phyloP scores from a whole-genome alignment of 2,113 vertebrate species.

The Dermatemys mawii region DNA sequence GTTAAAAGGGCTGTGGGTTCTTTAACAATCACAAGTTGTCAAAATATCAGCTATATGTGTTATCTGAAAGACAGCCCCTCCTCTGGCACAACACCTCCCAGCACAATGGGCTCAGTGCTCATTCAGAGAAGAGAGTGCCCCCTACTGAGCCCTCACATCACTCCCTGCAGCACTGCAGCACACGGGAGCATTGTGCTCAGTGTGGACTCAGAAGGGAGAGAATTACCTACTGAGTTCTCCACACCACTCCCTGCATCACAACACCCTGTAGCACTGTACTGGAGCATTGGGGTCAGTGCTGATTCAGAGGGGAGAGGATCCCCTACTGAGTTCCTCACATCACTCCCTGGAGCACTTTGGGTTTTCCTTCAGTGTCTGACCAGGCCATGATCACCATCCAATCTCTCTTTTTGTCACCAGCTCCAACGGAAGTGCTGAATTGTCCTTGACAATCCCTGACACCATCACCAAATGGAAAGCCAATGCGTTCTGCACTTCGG shows the following conservation, averaged over 20 bases:
- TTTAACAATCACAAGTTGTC: neutral
- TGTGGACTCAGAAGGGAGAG: neutral
- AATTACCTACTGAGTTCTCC: neutral
- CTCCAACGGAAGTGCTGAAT: constrained; percentile 72
- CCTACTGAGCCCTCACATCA: neutral
- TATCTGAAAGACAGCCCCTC: neutral
- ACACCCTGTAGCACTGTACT: neutral
- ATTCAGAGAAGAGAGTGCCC: neutral
- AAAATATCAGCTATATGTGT: neutral
- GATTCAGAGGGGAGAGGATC: neutral
- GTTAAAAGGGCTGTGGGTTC: neutral
- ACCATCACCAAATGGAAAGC: constrained; percentile 93
- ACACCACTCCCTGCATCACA: neutral
- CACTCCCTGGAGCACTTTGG: neutral
- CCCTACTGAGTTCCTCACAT: neutral
- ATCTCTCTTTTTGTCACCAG: constrained; percentile 56
- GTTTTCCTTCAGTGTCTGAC: neutral
- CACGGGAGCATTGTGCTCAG: neutral
- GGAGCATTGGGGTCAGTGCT: neutral
- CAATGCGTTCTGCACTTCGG: constrained; percentile 84
- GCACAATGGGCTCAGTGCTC: neutral
- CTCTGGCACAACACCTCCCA: neutral
- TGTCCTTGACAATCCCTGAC: constrained; percentile 84
- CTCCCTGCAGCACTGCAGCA: neutral
- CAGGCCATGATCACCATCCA: neutral